These are phyloP conservation scores for Craterocephalus amniculus DNA, from an alignment of 2,797 vertebrate species.

Conservation along the genomic window DNA sequence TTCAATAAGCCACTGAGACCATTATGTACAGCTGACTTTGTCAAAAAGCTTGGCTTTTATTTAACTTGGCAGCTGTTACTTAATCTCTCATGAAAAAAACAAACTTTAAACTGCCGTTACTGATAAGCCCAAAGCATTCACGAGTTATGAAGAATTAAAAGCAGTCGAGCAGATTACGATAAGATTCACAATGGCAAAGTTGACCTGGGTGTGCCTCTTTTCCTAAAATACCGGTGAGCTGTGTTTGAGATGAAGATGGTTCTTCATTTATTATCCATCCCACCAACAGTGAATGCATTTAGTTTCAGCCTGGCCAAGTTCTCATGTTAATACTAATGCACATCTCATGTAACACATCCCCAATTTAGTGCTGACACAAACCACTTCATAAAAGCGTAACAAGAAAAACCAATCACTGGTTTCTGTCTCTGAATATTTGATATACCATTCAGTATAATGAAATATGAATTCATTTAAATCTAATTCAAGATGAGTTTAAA, in stretches of 20 bases:
- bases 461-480: not conserved
- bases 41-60: constrained; percentile 9
- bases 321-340: constrained; percentile 6
- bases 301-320: not conserved
- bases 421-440: not conserved
- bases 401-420: not conserved
- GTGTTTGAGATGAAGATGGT: constrained; percentile 14
- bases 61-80: not conserved
- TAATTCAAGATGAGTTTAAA: not conserved
- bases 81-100: constrained; percentile 6
- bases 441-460: not conserved
- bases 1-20: not conserved
- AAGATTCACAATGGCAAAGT: constrained; percentile 4
- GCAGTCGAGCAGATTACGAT: constrained; percentile 6
- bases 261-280: constrained; percentile 6
- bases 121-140: constrained; percentile 13
- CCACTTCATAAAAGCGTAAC: not conserved
- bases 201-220: constrained; percentile 4
- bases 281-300: not conserved
- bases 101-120: constrained; percentile 5
- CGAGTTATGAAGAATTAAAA: constrained; percentile 13
- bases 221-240: constrained; percentile 13
- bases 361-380: constrained; percentile 13
- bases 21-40: not conserved
- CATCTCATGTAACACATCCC: constrained; percentile 11